phyloP scores from a whole-genome alignment of 1,140 invertebrate genomes.

The Hyphantria cunea region DNA sequence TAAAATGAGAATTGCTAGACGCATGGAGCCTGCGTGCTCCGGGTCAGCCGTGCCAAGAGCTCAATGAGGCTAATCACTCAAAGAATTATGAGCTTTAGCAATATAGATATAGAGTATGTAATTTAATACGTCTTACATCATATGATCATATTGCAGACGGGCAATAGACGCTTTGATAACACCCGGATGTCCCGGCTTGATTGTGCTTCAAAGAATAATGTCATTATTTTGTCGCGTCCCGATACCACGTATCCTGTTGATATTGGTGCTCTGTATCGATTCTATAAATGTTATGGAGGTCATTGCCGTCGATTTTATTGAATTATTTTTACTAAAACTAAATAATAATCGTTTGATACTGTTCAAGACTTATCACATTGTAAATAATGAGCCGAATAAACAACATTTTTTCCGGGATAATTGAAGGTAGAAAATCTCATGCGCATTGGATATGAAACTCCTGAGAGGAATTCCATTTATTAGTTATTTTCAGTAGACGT shows the following conservation, averaged over 20 bases:
- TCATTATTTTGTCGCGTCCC: constrained; percentile 10
- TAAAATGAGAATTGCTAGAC: too few relatives aligned
- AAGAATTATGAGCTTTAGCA: not conserved
- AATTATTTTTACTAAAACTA: too few relatives aligned
- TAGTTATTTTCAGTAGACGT: too few relatives aligned
- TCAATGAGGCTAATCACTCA: not conserved
- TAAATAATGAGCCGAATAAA: too few relatives aligned
- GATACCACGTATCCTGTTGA: constrained; percentile 24
- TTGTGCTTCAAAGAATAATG: constrained; percentile 19
- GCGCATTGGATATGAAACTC: too few relatives aligned
- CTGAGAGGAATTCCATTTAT: too few relatives aligned
- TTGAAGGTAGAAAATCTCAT: too few relatives aligned
- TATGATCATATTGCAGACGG: constrained; percentile 1
- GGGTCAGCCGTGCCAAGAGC: constrained; percentile 22
- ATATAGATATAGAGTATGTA: not conserved
- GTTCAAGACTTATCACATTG: too few relatives aligned
- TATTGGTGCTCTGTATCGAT: constrained; percentile 11
- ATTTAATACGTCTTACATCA: not conserved
- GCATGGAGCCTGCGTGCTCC: constrained; percentile 18
- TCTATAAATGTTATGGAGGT: constrained; percentile 18
- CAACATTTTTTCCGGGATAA: too few relatives aligned
- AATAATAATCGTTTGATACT: too few relatives aligned
- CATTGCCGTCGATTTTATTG: constrained; percentile 6
- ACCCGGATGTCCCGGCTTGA: constrained; percentile 29
- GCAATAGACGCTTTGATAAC: constrained; percentile 22